Evolutionary conservation across 1,140 invertebrate species (phyloP), one percentile per base, ranked within the genome.

Genomic region (Eufriesea mexicana): DNA sequence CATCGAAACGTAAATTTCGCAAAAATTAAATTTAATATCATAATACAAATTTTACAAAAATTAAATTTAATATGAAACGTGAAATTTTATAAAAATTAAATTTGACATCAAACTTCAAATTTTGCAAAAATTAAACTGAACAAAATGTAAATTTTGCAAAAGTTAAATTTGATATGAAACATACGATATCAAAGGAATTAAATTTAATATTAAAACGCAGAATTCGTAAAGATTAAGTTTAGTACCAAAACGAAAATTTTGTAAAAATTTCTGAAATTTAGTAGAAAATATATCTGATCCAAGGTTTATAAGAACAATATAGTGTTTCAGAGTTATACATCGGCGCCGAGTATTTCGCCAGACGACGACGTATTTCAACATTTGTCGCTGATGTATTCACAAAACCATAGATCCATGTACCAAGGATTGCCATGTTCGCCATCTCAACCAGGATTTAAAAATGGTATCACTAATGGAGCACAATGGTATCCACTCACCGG

Each of bases 331-430:
- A 97, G 96, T 89, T 97, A 97, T 89, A 95, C 96, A 62, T 96
- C 96, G 62, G 94, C 96, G 55, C 97, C 97, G 70, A 98, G 97
- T 55, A 95, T 98, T 79, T 97, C 98, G 57, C 98, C 98, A 0
- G 99, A 99, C 92, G 98, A 99, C 93, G 98, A 98, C 91, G 96
- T 98, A 6, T 99, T 99, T 94, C 97, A 97, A 84, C 97, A 99
- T 93, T 92, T 99, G 59, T 97, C 98, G 35, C 94, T 97, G 84
- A 96, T 97, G 9, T 99, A 99, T 94, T 97, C 98, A 5, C 96
- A 96, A 84, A 98, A 98, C 93, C 98, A 99, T 93, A 97, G 96
- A 55, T 97, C 97, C 84, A 98, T 98, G 97, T 96, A 96, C 67
- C 95, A 96, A 61, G 98, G 98, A 9, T 96, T 96, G 42, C 96